Base-by-base conservation (phyloP, 2,888 invertebrate genomes). In the Leucophenga montana region DNA sequence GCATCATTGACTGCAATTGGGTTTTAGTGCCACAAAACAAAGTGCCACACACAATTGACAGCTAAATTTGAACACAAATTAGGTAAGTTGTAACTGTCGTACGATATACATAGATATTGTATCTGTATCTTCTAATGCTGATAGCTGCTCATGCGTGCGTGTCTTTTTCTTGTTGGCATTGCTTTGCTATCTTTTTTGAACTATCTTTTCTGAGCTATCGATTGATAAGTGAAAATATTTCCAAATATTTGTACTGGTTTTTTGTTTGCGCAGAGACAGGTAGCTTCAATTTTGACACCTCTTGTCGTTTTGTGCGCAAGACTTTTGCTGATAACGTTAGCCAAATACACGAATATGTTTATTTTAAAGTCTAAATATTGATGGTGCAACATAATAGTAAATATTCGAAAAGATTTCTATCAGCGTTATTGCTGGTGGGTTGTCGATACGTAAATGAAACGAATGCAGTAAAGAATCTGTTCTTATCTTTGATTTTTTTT, bases 261-360 rank as follows among this genome's bases (percentile, higher is more conserved):
- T 75, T 75, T 74, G 75, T 64, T 14, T 66, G 64, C 44, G 56
- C 31, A 14, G 22, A 66, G 68, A 73, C 76, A 71, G 67, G 54
- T 66, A 82, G 82, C 79, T 66, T 54, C 54, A 54, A 44, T 39
- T 66, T 54, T 54, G 66, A 66, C 56, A 56, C 66, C 54, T 39
- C 39, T 39, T 39, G 39, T 39, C 39, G 33, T 33, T 33, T 33
- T 33, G 33, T 33, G 8, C 3, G 39, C 39, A 39, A 39, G 39
- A 39, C 39, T 11, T 39, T 39, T 39, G 11, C 39, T 39, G 39
- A 39, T 39, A 39, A 39, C 39, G 39, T 39, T 39, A 39, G 39
- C 8, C 3, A 5, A 33, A 5, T 8, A 33, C 8, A 33, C 39
- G 11, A 11, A 39, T 39, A 1, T 39, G 39, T 39, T 39, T 39